phyloP scores from a whole-genome alignment of 2,797 vertebrate species.

The Aplochiton taeniatus region DNA sequence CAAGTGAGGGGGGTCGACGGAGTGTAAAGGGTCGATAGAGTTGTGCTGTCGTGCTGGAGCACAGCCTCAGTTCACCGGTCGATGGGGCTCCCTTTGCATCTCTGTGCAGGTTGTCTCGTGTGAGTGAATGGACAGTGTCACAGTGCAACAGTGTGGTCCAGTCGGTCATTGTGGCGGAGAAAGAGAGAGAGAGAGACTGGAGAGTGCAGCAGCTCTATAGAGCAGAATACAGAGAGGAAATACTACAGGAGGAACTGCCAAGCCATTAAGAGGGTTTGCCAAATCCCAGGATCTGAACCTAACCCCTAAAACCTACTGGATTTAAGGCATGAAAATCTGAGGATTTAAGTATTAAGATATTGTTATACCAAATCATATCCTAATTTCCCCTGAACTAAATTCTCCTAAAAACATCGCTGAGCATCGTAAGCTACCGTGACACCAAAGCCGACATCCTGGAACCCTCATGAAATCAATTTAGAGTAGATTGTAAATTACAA shows the following conservation, averaged over 20 bases:
- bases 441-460: conserved; percentile 18
- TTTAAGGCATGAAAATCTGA: conserved; percentile 1
- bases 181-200: conserved; percentile 51
- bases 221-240: conserved; percentile 61
- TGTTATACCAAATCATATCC: conserved; percentile 7
- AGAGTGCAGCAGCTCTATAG: too few relatives aligned
- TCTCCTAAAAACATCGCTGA: not conserved
- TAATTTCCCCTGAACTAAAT: not conserved
- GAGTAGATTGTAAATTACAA: not conserved
- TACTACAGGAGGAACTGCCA: conserved; percentile 53
- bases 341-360: conserved; percentile 32
- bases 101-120: conserved; percentile 44
- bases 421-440: not conserved
- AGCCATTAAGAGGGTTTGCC: conserved; percentile 65
- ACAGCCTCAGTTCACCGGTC: not conserved
- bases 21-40: too few relatives aligned
- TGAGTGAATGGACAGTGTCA: conserved; percentile 13
- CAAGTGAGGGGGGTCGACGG: too few relatives aligned
- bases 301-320: not conserved
- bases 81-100: conserved; percentile 20
- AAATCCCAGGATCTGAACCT: conserved; percentile 49
- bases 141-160: not conserved
- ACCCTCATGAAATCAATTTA: conserved; percentile 21
- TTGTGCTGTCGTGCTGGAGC: not conserved
- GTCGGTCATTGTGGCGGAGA: conserved; percentile 27